Conservation (phyloP, 2,888 invertebrate genomes). For the Ichneumon xanthorius region DNA sequence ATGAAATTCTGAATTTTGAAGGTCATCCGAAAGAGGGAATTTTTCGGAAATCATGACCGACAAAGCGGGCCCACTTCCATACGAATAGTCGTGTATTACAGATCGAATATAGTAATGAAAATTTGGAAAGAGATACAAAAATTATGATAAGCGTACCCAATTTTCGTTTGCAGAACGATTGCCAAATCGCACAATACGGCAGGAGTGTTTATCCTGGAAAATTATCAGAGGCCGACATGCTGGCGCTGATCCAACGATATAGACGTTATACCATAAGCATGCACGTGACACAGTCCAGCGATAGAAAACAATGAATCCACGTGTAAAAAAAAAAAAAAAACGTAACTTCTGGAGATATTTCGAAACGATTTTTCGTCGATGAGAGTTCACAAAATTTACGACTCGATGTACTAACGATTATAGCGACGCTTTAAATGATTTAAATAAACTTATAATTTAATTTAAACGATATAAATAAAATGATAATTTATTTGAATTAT, state of each 20-base stretch:
- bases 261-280: constrained; percentile 57
- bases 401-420: no score
- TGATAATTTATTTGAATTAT: neutral
- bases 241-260: constrained; percentile 65
- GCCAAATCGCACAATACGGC: constrained; percentile 11
- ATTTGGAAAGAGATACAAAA: constrained; percentile 16
- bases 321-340: neutral
- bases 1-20: no score
- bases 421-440: neutral
- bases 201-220: constrained; percentile 13
- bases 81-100: neutral
- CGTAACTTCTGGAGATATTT: neutral
- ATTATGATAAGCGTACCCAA: constrained; percentile 36
- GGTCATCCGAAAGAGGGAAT: no score
- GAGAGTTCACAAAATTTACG: no score
- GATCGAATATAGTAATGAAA: neutral
- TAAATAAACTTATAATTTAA: neutral
- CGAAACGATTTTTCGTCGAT: neutral
- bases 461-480: no score
- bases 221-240: constrained; percentile 61
- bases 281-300: constrained; percentile 64
- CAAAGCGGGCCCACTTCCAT: no score
- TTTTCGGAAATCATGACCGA: no score
- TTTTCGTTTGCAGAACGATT: constrained; percentile 43
- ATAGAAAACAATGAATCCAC: constrained; percentile 29